Evolutionary conservation across 2,888 invertebrate species (phyloP).

Genomic region (Helicoverpa assulta): DNA sequence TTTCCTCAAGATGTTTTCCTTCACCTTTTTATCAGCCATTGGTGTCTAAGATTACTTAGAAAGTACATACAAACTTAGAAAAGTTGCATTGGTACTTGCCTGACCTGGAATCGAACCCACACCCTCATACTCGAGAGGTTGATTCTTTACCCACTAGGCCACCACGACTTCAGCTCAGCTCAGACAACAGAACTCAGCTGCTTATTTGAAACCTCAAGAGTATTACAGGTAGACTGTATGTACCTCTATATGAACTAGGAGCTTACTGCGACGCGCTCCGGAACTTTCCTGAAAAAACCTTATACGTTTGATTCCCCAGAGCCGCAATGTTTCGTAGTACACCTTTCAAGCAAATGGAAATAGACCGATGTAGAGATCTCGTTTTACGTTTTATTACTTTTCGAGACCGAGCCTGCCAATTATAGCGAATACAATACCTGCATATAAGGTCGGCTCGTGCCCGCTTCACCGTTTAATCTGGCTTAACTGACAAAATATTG

Average conservation of each 20-base stretch:
- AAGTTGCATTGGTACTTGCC: too few species aligned
- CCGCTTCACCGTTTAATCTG: neutral
- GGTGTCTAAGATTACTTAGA: too few species aligned
- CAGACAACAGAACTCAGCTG: neutral
- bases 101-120: too few species aligned
- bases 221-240: neutral
- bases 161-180: too few species aligned
- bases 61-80: too few species aligned
- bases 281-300: neutral
- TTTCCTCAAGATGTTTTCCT: too few species aligned
- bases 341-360: neutral
- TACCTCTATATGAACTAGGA: slow-evolving; percentile 6
- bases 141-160: too few species aligned
- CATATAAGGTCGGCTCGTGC: neutral
- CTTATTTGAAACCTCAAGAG: slow-evolving; percentile 6
- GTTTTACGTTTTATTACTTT: slow-evolving; percentile 23
- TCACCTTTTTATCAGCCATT: too few species aligned
- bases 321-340: neutral
- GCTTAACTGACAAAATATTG: neutral
- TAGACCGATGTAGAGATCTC: neutral
- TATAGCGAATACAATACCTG: neutral
- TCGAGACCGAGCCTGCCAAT: neutral
- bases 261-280: slow-evolving; percentile 1
- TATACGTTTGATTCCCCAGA: neutral
- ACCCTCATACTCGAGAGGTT: too few species aligned